Percentiles rank a stretch among this genome's conserved stretches.
These are phyloP conservation scores for Stegostoma tigrinum DNA, from an alignment of 2,113 vertebrate genomes.

Conservation along the genomic window DNA sequence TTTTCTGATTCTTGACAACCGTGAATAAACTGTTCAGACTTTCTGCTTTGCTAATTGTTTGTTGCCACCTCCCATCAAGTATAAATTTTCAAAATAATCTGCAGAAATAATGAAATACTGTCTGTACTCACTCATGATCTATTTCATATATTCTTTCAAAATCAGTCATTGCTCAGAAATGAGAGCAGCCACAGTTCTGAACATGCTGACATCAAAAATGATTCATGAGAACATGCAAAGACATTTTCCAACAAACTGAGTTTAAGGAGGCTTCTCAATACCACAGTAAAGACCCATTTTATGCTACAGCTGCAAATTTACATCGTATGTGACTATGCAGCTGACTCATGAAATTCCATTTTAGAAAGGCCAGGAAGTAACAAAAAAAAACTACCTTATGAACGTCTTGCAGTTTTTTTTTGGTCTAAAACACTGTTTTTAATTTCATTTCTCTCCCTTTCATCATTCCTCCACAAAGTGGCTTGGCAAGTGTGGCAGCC, in stretches of 20 bases:
- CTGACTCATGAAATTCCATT: not conserved
- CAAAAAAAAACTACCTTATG: not conserved
- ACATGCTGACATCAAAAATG: constrained; percentile 9
- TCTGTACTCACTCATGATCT: not conserved
- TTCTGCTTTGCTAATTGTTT: too few species aligned
- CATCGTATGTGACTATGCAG: not conserved
- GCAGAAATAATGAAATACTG: not conserved
- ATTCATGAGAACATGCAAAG: not conserved
- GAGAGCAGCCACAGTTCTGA: not conserved
- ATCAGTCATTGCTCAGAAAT: constrained; percentile 1
- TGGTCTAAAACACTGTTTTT: not conserved
- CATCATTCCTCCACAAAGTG: not conserved
- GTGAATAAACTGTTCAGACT: not conserved
- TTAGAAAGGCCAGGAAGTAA: not conserved
- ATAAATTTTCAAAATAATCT: not conserved
- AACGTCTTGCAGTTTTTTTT: not conserved
- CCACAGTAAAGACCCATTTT: constrained; percentile 15
- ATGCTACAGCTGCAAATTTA: constrained; percentile 5
- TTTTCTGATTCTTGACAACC: not conserved
- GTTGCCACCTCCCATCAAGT: not conserved
- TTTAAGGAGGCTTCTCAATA: constrained; percentile 5
- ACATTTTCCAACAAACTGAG: not conserved
- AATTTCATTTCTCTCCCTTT: not conserved
- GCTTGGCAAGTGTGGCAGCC: not conserved
- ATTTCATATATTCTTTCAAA: constrained; percentile 18